phyloP scores from a whole-genome alignment of 2,888 invertebrate species.

The Stenodema calcarata region DNA sequence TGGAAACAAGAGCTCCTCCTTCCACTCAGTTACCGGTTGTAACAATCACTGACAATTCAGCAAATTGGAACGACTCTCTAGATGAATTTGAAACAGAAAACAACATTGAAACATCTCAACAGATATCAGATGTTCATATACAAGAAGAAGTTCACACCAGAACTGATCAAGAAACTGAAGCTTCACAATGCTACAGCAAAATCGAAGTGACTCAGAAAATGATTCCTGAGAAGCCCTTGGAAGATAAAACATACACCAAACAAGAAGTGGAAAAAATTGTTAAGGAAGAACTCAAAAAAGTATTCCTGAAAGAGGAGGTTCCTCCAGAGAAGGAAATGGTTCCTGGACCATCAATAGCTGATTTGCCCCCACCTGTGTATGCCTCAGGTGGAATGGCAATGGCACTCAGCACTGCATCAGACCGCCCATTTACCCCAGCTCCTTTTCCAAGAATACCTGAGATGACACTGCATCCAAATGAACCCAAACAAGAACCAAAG shows the following conservation, averaged over 20 bases:
- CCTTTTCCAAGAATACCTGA: conserved; percentile 53
- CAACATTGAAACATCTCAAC: background rate
- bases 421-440: conserved; percentile 57
- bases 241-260: conserved; percentile 53
- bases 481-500: conserved; percentile 26
- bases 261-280: conserved; percentile 55
- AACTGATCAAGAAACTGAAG: background rate
- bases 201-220: background rate
- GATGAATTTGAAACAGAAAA: background rate
- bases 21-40: background rate
- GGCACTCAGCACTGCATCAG: conserved; percentile 55
- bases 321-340: conserved; percentile 23
- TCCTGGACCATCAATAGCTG: conserved; percentile 35
- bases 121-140: background rate
- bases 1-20: background rate
- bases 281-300: conserved; percentile 54
- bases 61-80: background rate
- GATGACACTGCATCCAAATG: conserved; percentile 42
- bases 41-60: background rate
- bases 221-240: background rate
- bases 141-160: background rate
- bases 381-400: conserved; percentile 51
- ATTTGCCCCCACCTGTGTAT: conserved; percentile 49
- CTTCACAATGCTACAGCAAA: background rate
- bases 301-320: conserved; percentile 47